Percentiles rank a stretch among this genome's conserved stretches.
Conservation (phyloP, 2,113 vertebrate genomes). For the Phalacrocorax carbo region DNA sequence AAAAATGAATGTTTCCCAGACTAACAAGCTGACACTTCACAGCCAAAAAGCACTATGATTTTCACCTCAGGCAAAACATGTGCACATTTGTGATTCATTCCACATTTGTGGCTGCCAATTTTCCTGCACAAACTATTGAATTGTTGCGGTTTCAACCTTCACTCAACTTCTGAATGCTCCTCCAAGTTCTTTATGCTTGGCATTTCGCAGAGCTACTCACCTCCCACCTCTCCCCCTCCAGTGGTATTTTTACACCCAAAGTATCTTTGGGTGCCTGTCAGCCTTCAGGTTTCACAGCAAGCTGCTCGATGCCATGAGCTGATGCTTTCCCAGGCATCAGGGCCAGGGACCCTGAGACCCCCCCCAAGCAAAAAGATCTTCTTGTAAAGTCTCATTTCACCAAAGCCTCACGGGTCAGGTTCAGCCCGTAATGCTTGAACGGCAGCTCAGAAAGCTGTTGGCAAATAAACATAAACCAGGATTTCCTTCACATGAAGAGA, state of each 20-base stretch:
- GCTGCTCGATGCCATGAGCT: neutral
- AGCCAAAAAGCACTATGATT: neutral
- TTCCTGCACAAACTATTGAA: neutral
- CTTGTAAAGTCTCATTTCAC: neutral
- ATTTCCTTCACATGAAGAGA: neutral
- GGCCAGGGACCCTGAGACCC: neutral
- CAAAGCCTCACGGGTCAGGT: neutral
- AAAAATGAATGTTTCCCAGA: neutral
- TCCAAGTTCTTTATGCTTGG: neutral
- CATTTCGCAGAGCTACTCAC: neutral
- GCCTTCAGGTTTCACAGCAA: neutral
- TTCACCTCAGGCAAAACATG: conserved; percentile 48
- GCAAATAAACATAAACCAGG: neutral
- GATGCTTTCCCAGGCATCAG: neutral
- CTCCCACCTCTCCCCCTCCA: neutral
- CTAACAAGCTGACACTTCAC: conserved; percentile 13
- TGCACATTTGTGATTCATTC: neutral
- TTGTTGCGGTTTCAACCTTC: neutral
- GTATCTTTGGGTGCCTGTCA: neutral
- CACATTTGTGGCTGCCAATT: neutral
- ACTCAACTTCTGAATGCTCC: neutral
- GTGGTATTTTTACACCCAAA: neutral
- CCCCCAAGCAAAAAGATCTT: neutral
- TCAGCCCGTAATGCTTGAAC: neutral
- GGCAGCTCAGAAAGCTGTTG: neutral